These are phyloP conservation scores for Zosterops borbonicus DNA, from an alignment of 2,113 vertebrate genomes.

Conservation along the genomic window DNA sequence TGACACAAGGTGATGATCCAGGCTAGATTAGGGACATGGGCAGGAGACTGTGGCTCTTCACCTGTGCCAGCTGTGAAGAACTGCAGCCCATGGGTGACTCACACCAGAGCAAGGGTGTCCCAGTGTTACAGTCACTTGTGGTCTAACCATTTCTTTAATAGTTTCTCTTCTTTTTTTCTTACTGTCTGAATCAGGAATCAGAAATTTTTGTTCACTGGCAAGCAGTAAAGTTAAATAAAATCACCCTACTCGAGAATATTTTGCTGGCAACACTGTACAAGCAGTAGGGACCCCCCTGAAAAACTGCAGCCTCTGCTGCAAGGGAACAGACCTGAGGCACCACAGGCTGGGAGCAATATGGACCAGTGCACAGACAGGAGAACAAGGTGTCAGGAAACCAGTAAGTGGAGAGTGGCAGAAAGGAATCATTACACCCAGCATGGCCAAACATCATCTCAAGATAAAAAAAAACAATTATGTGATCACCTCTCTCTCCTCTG, in stretches of 20 bases:
- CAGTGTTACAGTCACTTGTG: neutral
- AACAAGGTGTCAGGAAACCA: neutral
- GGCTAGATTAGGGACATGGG: neutral
- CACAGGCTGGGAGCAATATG: neutral
- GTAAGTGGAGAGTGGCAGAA: neutral
- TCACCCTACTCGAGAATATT: neutral
- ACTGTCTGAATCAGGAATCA: neutral
- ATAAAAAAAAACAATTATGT: neutral
- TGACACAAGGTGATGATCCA: neutral
- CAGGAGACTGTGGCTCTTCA: neutral
- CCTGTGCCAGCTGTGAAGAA: neutral
- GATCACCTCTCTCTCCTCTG: neutral
- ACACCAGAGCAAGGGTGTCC: neutral
- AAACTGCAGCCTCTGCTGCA: neutral
- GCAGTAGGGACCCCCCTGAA: neutral
- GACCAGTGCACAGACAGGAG: neutral
- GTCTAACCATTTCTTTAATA: neutral
- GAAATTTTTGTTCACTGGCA: neutral
- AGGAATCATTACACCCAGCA: neutral
- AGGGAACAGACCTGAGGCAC: neutral
- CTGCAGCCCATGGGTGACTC: neutral
- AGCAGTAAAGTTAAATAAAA: neutral
- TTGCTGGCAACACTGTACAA: accelerated
- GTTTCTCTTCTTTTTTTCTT: neutral
- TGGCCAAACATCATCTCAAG: neutral